A percentile compares a stretch with the other conserved stretches of the same genome.
Evolutionary conservation across 1,140 invertebrate species (phyloP).

Genomic region (Aphelinus atriplicis): DNA sequence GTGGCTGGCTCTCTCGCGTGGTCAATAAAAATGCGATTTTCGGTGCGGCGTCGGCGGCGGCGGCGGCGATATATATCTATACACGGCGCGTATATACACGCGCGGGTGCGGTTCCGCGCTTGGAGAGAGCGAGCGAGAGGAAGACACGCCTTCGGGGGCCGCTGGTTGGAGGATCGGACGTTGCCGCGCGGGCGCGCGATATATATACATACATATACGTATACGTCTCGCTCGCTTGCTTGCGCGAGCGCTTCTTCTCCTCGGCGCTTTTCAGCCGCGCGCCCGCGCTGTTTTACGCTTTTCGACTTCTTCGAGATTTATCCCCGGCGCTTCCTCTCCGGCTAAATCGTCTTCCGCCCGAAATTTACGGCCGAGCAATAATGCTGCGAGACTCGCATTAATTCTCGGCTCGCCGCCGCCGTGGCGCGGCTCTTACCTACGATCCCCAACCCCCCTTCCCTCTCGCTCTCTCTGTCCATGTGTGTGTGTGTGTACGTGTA

Average conservation of each 20-base stretch:
- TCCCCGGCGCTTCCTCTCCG: slow-evolving; percentile 59
- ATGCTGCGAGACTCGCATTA: slow-evolving; percentile 44
- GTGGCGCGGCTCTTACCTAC: neutral
- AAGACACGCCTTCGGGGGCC: slow-evolving; percentile 53
- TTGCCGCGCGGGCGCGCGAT: slow-evolving; percentile 5
- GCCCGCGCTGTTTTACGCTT: slow-evolving; percentile 63
- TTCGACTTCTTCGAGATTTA: slow-evolving; percentile 67
- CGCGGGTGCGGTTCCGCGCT: slow-evolving; percentile 11
- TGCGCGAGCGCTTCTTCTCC: slow-evolving; percentile 35
- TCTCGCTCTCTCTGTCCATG: neutral
- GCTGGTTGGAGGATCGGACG: slow-evolving; percentile 48
- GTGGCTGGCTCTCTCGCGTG: slow-evolving; percentile 5
- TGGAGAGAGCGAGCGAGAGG: slow-evolving; percentile 26
- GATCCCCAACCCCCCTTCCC: too few relatives aligned
- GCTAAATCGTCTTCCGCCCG: slow-evolving; percentile 65
- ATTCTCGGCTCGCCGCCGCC: slow-evolving; percentile 50
- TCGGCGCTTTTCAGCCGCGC: slow-evolving; percentile 36
- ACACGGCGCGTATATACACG: neutral
- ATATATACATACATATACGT: slow-evolving; percentile 16
- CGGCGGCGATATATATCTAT: neutral
- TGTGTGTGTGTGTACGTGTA: neutral
- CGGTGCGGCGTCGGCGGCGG: slow-evolving; percentile 1
- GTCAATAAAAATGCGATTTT: slow-evolving; percentile 43
- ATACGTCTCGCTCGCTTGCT: slow-evolving; percentile 36
- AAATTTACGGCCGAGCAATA: slow-evolving; percentile 63